Evolutionary conservation across 2,888 invertebrate species (phyloP).

Genomic region (Agrotis clavis): DNA sequence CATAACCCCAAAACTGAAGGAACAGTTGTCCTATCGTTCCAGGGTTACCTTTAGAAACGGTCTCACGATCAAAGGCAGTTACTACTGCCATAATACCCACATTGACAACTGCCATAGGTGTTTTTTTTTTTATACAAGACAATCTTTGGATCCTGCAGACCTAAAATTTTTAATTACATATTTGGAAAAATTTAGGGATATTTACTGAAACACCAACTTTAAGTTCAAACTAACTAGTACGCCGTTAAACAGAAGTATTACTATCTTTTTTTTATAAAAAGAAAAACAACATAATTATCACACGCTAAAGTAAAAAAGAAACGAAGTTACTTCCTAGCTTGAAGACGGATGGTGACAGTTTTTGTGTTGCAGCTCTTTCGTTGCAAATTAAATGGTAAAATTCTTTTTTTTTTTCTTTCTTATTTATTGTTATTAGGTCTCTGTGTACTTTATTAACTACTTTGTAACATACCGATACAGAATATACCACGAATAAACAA

Average conservation of each 20-base stretch:
- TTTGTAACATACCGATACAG: background rate
- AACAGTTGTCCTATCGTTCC: too few species aligned
- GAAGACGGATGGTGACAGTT: conserved; percentile 32
- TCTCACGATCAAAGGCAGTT: too few species aligned
- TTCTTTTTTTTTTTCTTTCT: background rate
- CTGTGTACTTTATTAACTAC: background rate
- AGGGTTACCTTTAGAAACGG: too few species aligned
- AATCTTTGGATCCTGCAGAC: background rate
- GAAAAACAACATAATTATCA: conserved; percentile 23
- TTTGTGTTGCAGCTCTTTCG: conserved; percentile 22
- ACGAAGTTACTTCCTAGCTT: conserved; percentile 14
- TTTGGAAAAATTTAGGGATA: too few species aligned
- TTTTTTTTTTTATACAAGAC: background rate
- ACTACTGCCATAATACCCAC: too few species aligned
- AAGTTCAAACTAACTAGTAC: too few species aligned
- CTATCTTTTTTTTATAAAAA: background rate
- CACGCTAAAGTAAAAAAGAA: conserved; percentile 15
- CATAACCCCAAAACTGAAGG: too few species aligned
- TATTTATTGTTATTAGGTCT: background rate
- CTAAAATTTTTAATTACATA: too few species aligned
- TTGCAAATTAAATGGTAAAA: conserved; percentile 1
- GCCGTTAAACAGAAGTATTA: background rate
- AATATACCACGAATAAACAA: background rate
- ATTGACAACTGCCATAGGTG: background rate
- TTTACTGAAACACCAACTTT: too few species aligned